These are phyloP conservation scores for Dynastes grantii DNA, from an alignment of 2,888 invertebrate species.

Conservation along the genomic window DNA sequence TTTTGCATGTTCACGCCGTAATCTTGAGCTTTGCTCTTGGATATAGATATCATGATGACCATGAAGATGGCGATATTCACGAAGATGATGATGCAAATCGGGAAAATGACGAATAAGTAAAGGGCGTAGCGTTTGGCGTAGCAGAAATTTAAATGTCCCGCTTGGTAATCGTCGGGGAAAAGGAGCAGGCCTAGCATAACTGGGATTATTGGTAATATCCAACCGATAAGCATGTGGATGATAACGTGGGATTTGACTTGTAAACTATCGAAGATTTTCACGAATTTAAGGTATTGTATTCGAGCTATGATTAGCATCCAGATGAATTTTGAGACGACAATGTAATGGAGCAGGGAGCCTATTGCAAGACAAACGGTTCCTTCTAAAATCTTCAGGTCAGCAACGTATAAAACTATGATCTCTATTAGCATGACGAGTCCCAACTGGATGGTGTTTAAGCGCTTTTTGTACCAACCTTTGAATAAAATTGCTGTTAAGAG, in stretches of 20 bases:
- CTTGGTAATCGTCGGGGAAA: constrained; percentile 35
- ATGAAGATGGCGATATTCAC: constrained; percentile 33
- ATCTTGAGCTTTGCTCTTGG: constrained; percentile 24
- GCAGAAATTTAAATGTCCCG: constrained; percentile 44
- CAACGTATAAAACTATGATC: constrained; percentile 28
- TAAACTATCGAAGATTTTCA: constrained; percentile 33
- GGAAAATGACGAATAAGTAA: constrained; percentile 30
- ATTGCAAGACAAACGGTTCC: constrained; percentile 21
- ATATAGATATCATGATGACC: constrained; percentile 27
- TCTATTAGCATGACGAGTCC: constrained; percentile 35
- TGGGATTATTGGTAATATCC: not conserved
- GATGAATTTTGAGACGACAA: constrained; percentile 37
- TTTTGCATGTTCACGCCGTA: constrained; percentile 27
- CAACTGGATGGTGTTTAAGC: not conserved
- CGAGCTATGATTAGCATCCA: constrained; percentile 43
- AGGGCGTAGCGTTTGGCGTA: constrained; percentile 41
- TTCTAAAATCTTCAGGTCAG: constrained; percentile 8
- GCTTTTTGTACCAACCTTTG: constrained; percentile 42
- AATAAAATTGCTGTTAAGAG: constrained; percentile 16
- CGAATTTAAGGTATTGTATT: constrained; percentile 39
- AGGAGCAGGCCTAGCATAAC: not conserved
- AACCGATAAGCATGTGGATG: constrained; percentile 20
- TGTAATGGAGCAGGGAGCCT: constrained; percentile 40
- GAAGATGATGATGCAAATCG: constrained; percentile 27
- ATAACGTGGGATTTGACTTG: constrained; percentile 12